These are phyloP conservation scores for Polyergus mexicanus DNA, from an alignment of 1,140 invertebrate species.

Conservation along the genomic window DNA sequence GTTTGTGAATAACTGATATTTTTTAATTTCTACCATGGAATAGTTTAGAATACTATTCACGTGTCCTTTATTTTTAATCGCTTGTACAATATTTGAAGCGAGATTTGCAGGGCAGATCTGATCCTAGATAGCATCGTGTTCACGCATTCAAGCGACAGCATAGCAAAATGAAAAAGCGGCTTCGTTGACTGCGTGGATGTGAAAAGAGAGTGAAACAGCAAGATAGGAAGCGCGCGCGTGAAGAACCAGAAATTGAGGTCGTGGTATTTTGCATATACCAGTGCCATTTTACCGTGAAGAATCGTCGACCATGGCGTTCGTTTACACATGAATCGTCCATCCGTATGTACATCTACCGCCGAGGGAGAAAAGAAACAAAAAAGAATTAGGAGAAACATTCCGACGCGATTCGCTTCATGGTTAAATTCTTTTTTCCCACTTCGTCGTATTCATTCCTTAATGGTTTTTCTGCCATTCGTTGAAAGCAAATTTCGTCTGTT, in stretches of 20 bases:
- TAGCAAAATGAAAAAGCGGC: conserved; percentile 26
- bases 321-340: conserved; percentile 68
- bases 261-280: conserved; percentile 61
- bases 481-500: conserved; percentile 23
- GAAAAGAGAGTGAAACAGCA: conserved; percentile 31
- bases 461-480: conserved; percentile 2
- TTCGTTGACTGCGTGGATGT: background rate
- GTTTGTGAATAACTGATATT: too few species aligned
- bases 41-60: too few species aligned
- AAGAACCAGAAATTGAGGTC: conserved; percentile 66
- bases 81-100: conserved; percentile 4
- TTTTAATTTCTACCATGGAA: too few species aligned
- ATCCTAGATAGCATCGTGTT: conserved; percentile 19
- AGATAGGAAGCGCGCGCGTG: conserved; percentile 34
- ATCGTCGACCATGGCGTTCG: conserved; percentile 24
- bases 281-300: conserved; percentile 37
- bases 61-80: background rate
- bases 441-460: conserved; percentile 11
- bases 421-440: conserved; percentile 34
- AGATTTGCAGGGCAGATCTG: conserved; percentile 18
- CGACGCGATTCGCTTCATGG: conserved; percentile 25
- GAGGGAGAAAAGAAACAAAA: conserved; percentile 49
- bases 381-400: conserved; percentile 43
- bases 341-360: conserved; percentile 37
- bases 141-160: conserved; percentile 31